Evolutionary conservation across 2,797 vertebrate species (phyloP), one percentile per base, ranked within the genome.

Genomic region (Sandelia bainsii): DNA sequence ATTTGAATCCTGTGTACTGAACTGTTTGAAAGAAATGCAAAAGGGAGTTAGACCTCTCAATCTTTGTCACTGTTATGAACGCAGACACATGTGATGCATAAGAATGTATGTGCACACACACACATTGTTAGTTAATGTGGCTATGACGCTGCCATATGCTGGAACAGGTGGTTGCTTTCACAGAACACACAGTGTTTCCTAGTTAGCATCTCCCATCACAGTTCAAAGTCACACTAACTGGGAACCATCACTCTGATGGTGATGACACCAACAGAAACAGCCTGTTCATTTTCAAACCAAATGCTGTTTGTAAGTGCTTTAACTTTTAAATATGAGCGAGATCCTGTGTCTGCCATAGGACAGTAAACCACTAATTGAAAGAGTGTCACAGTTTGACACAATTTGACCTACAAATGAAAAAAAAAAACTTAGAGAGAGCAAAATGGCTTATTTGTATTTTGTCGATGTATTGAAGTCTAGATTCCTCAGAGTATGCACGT

Each of bases 161-260:
- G 37, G 67, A 85, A 79, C 88, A 88, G 88, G 84, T 88, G 87
- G 69, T 80, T 75, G 51, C 29, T 64, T 61, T 85, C 73, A 51
- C 46, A 53, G 42, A 39, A 32, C 29, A 32, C 29, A n/a, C 39
- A 56, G 48, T 8, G 50, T 50, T 72, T 49, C 56, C 67, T 54
- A 59, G 63, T 88, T 78, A 80, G 58, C 59, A 14, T 72, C 23
- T 25, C 10, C 25, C 20, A 53, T 69, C 29, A 50, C 42, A 32
- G 27, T 53, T 71, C 13, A 64, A 54, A 64, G 42, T 74, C 42
- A 19, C 2, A 11, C 59, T 65, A 76, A 80, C 44, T 61, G 39
- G 48, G 17, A 73, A 58, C 23, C 22, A 71, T 85, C 58, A 32
- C 27, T 70, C 46, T 49, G 54, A 8, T 64, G 58, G 29, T 50